Base-by-base conservation (phyloP, 30 jellyfish, hydroid and myxozoan species). In the Aurelia sp. region DNA sequence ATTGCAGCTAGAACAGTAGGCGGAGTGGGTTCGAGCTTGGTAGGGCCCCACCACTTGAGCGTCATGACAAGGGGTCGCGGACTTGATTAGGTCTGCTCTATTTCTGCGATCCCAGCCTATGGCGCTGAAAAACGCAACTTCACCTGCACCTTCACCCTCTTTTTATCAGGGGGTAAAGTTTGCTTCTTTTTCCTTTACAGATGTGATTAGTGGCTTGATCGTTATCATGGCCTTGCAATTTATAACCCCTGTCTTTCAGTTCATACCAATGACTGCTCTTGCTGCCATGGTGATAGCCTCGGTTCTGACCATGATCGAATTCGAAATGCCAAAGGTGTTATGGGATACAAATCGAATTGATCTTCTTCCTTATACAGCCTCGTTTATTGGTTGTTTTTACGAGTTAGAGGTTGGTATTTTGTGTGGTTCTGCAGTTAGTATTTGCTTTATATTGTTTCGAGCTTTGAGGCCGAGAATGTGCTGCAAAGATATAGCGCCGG, bases 281-380 rank as follows among this genome's bases (percentile, higher is more conserved):
- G 86, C 94, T 44, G 98, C 98, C 33, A 91, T 91, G 94, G 87
- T 91, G 55, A 70, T 60, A 23, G 90, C 90, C 82, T 77, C 98
- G 50, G 96, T 91, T 35, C 33, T 91, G 41, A 61, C 89, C 12
- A 85, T 91, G 96, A 67, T 91, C 57, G 98, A 91, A 37, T 15
- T 81, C 66, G 58, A 58, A 18, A 59, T 91, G 66, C 96, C 96
- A 15, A 65, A 22, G 27, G 58, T 37, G 33, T 44, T 91, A n/a
- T 91, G 93, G 94, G 74, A 65, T 17, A 71, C 68, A n/a, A 74
- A 86, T 60, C 81, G 74, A 20, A 53, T 70, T 13, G 98, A 91
- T 9, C 84, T 91, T 10, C 31, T 85, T 10, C 94, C 96, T 3
- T 79, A 61, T 50, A 22, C 63, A 70, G 98, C 78, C 17, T 58